Conservation (phyloP, 2,888 invertebrate genomes). For the Xestia rhomboidea region DNA sequence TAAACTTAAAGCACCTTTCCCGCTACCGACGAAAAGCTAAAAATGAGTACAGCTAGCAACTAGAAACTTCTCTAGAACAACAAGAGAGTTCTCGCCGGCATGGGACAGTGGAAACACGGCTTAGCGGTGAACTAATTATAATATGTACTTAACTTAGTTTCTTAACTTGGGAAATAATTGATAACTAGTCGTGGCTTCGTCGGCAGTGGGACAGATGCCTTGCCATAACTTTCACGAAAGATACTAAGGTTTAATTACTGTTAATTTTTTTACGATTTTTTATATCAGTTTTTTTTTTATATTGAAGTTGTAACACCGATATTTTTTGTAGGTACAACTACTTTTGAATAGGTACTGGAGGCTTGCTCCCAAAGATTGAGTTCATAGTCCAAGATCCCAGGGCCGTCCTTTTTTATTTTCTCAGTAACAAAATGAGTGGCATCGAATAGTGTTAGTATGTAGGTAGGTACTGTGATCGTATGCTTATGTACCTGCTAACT, state of each 20-base stretch:
- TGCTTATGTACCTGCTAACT: no score
- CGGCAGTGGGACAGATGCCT: background rate
- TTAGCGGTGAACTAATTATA: no score
- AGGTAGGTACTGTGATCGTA: no score
- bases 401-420: no score
- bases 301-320: background rate
- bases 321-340: background rate
- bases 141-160: background rate
- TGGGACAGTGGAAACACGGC: no score
- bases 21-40: background rate
- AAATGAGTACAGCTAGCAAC: background rate
- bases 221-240: background rate
- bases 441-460: no score
- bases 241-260: background rate
- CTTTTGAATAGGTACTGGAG: background rate
- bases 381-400: background rate
- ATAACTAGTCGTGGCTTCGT: background rate
- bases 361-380: background rate
- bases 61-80: background rate
- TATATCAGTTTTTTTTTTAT: background rate
- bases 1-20: background rate
- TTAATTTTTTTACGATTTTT: background rate
- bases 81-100: background rate
- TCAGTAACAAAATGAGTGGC: no score
- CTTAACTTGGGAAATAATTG: background rate